Evolutionary conservation across 2,113 vertebrate species (phyloP).

Genomic region (Scolopax mira): DNA sequence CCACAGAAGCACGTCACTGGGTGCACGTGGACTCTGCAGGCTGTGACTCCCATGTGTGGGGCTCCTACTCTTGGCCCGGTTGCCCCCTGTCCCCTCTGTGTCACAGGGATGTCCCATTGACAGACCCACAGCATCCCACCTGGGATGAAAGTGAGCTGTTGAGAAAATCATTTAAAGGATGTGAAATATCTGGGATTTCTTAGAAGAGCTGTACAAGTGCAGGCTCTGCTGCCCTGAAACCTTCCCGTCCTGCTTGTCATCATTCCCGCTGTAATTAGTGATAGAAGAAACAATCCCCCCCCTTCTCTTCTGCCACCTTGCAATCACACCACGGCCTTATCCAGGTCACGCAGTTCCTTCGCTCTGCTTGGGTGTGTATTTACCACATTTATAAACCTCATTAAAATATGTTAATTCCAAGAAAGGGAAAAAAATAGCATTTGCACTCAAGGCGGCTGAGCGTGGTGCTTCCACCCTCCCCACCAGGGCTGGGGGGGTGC

Average conservation of each 20-base stretch:
- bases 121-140: neutral
- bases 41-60: too few species aligned
- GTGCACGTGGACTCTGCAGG: too few species aligned
- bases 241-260: neutral
- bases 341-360: neutral
- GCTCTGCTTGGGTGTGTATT: neutral
- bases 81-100: too few species aligned
- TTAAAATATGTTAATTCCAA: neutral
- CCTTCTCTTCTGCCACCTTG: neutral
- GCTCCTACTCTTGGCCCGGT: too few species aligned
- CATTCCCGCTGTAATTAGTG: neutral
- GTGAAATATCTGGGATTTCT: neutral
- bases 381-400: neutral
- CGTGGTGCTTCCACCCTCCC: neutral
- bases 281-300: neutral
- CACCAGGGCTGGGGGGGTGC: neutral
- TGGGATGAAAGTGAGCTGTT: fast-evolving
- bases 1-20: too few species aligned
- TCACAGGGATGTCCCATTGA: too few species aligned
- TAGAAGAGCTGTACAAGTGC: neutral
- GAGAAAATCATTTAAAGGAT: neutral
- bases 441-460: fast-evolving
- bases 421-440: neutral
- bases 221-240: neutral
- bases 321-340: fast-evolving